These are phyloP conservation scores for Chaitophorus viminalis DNA, from an alignment of 2,888 invertebrate genomes.

Conservation along the genomic window DNA sequence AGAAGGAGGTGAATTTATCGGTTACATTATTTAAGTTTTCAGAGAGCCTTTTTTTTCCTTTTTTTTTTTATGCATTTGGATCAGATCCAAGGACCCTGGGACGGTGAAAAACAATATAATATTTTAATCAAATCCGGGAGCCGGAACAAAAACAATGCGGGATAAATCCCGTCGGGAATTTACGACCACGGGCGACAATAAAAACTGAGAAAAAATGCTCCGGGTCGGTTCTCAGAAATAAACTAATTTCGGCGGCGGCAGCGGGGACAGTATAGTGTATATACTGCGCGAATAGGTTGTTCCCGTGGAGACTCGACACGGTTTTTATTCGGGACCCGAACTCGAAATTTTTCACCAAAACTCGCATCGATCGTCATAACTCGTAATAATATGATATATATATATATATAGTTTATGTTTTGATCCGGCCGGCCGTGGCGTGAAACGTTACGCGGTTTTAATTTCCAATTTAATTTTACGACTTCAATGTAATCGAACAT, in stretches of 20 bases:
- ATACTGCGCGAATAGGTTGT: not conserved
- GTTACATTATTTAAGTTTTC: constrained; percentile 54
- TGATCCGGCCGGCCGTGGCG: not conserved
- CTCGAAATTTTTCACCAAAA: not conserved
- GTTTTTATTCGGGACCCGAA: constrained; percentile 1
- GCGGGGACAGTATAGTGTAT: too few species aligned
- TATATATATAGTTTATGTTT: not conserved
- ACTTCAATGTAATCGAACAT: not conserved
- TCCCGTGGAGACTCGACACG: constrained; percentile 8
- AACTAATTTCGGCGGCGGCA: constrained; percentile 22
- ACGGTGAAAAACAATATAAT: constrained; percentile 62
- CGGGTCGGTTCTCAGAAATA: constrained; percentile 26
- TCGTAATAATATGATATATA: too few species aligned
- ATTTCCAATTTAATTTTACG: not conserved
- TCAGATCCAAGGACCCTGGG: constrained; percentile 47
- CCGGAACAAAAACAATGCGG: constrained; percentile 56
- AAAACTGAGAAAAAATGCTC: constrained; percentile 43
- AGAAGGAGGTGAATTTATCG: constrained; percentile 52
- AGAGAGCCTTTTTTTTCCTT: constrained; percentile 9
- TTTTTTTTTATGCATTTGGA: constrained; percentile 51
- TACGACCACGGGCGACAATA: constrained; percentile 53
- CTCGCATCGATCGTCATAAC: not conserved
- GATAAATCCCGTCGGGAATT: constrained; percentile 58
- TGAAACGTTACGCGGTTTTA: not conserved
- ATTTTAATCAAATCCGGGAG: constrained; percentile 60